Conservation (phyloP, 2,113 vertebrate genomes). For the Hypanus sabinus region DNA sequence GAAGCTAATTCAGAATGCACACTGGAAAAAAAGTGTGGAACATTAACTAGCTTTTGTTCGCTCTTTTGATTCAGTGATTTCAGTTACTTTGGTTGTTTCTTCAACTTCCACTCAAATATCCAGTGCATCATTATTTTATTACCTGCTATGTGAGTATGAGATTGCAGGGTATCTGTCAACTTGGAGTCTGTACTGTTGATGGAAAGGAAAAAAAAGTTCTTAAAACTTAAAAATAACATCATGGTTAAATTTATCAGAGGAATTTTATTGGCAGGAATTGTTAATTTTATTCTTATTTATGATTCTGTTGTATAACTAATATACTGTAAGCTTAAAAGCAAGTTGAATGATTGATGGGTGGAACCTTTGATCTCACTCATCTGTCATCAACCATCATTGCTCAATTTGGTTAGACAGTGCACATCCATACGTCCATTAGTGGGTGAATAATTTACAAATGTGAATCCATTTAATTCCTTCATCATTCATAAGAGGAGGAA, state of each 20-base stretch:
- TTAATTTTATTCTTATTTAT: background rate
- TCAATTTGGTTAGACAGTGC: conserved; percentile 3
- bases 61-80: background rate
- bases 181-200: background rate
- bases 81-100: background rate
- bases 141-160: background rate
- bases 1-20: background rate
- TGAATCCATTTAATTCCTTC: background rate
- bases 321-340: background rate
- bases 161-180: background rate
- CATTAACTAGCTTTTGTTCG: background rate
- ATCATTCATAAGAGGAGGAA: background rate
- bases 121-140: background rate
- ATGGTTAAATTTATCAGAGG: conserved; percentile 3
- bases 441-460: conserved; percentile 34
- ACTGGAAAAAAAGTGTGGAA: background rate
- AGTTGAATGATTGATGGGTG: conserved; percentile 1
- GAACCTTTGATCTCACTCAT: conserved; percentile 4
- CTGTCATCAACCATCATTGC: conserved; percentile 19
- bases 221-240: background rate
- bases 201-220: background rate
- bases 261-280: background rate
- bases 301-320: background rate
- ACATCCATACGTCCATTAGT: conserved; percentile 3
- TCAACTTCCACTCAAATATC: background rate